Evolutionary conservation across 2,888 invertebrate species (phyloP).

Genomic region (Laothoe populi): DNA sequence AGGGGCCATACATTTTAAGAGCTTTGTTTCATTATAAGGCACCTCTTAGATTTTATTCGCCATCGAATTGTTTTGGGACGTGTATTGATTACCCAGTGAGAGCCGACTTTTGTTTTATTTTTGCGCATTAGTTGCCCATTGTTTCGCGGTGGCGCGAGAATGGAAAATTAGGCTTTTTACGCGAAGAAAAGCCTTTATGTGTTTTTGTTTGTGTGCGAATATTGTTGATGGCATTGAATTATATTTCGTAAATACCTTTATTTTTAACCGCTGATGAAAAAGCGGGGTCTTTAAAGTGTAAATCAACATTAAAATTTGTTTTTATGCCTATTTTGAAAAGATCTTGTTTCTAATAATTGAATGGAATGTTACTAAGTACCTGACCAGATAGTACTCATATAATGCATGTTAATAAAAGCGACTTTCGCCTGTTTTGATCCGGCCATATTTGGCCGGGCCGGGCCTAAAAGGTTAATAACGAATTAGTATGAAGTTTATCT

Average conservation of each 20-base stretch:
- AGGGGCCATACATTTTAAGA: constrained; percentile 42
- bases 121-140: constrained; percentile 20
- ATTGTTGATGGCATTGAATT: background rate
- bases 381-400: no score
- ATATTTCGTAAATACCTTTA: background rate
- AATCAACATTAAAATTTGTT: no score
- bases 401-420: no score
- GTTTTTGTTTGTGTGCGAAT: background rate
- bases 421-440: no score
- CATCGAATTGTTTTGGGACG: constrained; percentile 64
- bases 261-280: no score
- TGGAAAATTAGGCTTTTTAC: constrained; percentile 19
- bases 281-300: no score
- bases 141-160: constrained; percentile 8
- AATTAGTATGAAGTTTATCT: no score
- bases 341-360: no score
- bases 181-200: constrained; percentile 4
- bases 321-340: no score
- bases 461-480: no score
- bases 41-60: constrained; percentile 49
- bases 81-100: constrained; percentile 59
- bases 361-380: no score
- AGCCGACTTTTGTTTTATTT: constrained; percentile 44
- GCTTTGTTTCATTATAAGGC: constrained; percentile 65
- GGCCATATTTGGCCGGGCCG: no score